phyloP scores from a whole-genome alignment of 2,888 invertebrate species.

The Glyphotaelius pellucidus region DNA sequence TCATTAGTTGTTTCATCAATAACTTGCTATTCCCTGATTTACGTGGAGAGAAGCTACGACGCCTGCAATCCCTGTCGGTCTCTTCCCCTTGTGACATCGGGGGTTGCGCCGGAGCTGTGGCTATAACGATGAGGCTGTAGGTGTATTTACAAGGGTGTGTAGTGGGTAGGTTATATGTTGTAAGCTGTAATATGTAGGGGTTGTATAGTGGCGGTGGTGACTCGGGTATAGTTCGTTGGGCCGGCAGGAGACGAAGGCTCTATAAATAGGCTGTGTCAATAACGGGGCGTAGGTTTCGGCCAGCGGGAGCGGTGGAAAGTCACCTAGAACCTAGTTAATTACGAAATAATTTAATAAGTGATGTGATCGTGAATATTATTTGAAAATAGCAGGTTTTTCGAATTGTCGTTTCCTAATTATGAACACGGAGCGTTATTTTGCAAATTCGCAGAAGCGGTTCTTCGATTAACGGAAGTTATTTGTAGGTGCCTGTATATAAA shows the following conservation, averaged over 20 bases:
- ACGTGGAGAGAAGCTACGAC: neutral
- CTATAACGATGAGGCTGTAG: no score
- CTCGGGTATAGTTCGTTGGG: neutral
- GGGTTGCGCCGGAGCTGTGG: neutral
- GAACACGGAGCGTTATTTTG: no score
- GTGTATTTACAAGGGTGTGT: neutral
- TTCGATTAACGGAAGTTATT: no score
- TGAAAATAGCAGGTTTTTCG: no score
- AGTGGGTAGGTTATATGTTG: neutral
- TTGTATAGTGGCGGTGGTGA: neutral
- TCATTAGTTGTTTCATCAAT: neutral
- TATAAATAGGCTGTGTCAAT: constrained; percentile 24
- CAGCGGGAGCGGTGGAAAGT: neutral
- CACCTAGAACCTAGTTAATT: neutral
- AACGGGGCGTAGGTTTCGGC: constrained; percentile 7
- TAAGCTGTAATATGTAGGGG: neutral
- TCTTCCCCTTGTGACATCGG: neutral
- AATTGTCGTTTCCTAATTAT: no score
- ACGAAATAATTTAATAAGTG: neutral
- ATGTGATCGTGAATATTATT: neutral
- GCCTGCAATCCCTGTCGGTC: neutral
- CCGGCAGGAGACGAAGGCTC: neutral
- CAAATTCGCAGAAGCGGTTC: no score
- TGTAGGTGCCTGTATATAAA: no score
- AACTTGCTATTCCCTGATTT: neutral